Conservation (phyloP, 1,140 invertebrate species). For the Drosophila asahinai region DNA sequence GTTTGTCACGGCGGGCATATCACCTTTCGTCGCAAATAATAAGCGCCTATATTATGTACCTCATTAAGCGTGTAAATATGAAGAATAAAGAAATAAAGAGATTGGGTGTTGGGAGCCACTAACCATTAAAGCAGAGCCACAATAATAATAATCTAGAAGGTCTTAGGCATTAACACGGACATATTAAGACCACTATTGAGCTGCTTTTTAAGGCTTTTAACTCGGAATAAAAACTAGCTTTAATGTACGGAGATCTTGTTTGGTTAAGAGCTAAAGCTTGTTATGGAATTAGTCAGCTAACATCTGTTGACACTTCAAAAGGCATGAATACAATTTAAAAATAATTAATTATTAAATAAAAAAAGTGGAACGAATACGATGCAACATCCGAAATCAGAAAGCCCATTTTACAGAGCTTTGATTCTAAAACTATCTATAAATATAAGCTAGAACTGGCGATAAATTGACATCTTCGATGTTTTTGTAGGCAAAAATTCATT, state of each 20-base stretch:
- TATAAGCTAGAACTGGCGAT: too few relatives aligned
- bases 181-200: neutral
- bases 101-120: slow-evolving; percentile 17
- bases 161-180: slow-evolving; percentile 2
- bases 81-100: slow-evolving; percentile 32
- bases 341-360: too few relatives aligned
- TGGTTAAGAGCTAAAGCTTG: neutral
- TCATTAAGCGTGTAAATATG: slow-evolving; percentile 31
- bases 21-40: slow-evolving; percentile 15
- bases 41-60: slow-evolving; percentile 28
- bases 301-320: neutral
- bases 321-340: neutral
- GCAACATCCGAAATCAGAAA: too few relatives aligned
- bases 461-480: too few relatives aligned
- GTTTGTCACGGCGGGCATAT: slow-evolving; percentile 31
- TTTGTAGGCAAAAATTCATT: too few relatives aligned
- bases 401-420: too few relatives aligned
- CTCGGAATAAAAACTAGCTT: too few relatives aligned
- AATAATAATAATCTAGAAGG: neutral
- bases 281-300: neutral
- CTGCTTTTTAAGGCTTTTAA: neutral
- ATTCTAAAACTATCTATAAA: too few relatives aligned
- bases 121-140: slow-evolving; percentile 6
- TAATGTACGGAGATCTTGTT: neutral
- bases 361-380: too few relatives aligned